These are phyloP conservation scores for Phengaris alcon DNA, from an alignment of 2,888 invertebrate species.

Conservation along the genomic window DNA sequence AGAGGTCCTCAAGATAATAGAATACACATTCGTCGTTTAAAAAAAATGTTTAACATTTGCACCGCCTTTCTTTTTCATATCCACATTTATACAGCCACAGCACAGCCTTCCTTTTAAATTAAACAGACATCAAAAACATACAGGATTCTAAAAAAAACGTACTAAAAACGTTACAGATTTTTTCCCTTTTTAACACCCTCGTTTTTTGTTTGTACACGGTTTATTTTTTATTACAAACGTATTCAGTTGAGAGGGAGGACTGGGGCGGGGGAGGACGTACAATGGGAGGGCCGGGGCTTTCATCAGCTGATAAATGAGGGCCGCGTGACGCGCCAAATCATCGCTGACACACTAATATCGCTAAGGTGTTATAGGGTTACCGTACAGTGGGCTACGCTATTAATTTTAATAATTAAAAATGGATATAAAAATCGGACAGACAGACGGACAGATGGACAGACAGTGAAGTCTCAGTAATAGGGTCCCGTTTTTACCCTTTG, in stretches of 20 bases:
- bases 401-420: not conserved
- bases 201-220: not conserved
- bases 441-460: too few relatives aligned
- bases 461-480: too few relatives aligned
- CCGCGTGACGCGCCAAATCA: conserved; percentile 60
- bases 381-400: not conserved
- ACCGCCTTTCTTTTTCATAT: too few relatives aligned
- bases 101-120: not conserved
- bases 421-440: not conserved
- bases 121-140: not conserved
- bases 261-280: not conserved
- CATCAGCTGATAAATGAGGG: conserved; percentile 57
- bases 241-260: not conserved
- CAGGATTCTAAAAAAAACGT: not conserved
- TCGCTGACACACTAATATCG: conserved; percentile 34
- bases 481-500: too few relatives aligned
- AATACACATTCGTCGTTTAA: too few relatives aligned
- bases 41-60: too few relatives aligned
- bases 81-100: too few relatives aligned
- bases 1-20: too few relatives aligned
- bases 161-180: not conserved
- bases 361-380: conserved; percentile 4
- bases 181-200: conserved; percentile 5
- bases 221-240: conserved; percentile 25
- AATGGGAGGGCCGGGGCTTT: conserved; percentile 45